Base-by-base conservation (phyloP, 2,888 invertebrate species). In the Noctua janthina region DNA sequence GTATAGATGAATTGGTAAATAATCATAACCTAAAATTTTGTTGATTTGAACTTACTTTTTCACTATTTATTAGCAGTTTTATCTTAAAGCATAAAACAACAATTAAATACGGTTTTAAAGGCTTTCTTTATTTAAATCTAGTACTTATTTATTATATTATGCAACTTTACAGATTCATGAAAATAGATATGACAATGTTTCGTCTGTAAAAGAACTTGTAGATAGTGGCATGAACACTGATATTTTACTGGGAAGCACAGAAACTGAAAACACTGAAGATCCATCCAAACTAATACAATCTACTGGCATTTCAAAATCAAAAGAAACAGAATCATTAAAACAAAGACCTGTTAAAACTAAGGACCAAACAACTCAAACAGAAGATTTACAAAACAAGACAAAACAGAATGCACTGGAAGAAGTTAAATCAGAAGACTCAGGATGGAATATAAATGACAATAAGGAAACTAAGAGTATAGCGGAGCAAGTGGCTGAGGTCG, bases 401-500 rank as follows among this genome's bases (percentile, higher is more conserved):
- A 72, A 76, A 59, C 62, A 79, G 13, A 79, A 43, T 29, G 43
- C 3, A 49, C 13, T 29, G 6, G 79, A 70, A 64, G 56, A 66
- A 43, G 75, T 74, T 20, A 80, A 86, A 73, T 23, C 74, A 10
- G 78, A 81, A n/a, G 79, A 91, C 70, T 83, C 91, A 4, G 94
- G 91, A 3, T 95, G 96, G 96, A 91, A 91, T 80, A 71, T 92
- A 59, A 89, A 90, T 71, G 88, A 90, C 56, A 89, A 91, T 43
- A 90, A 90, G 84, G 93, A 91, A 62, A 92, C 92, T 17, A 96
- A 95, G 84, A 97, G 97, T 91, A 97, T 98, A 88, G 97, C 98
- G 0, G 98, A 98, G 66, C 98, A 98, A 95, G 98, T 99, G 74
- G 98, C 98, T 72, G 97, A 98, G 93, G 98, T 97, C 6, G 98